These are phyloP conservation scores for Leptodactylus fuscus DNA, from an alignment of 2,113 vertebrate species.

Conservation along the genomic window DNA sequence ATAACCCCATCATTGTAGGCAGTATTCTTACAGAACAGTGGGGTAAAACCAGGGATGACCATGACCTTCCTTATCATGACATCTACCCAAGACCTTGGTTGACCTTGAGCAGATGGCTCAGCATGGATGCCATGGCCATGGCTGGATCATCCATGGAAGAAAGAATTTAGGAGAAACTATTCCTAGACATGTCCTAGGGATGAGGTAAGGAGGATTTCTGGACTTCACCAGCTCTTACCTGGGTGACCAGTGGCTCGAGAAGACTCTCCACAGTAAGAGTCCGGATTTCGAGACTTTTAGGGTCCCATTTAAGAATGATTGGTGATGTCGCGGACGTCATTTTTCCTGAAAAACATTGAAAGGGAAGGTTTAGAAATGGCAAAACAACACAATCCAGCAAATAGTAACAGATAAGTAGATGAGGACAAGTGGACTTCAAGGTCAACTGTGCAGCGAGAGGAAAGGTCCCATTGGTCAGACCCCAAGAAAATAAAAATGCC, in stretches of 20 bases:
- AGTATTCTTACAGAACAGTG: too few relatives aligned
- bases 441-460: too few relatives aligned
- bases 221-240: constrained; percentile 80
- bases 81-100: too few relatives aligned
- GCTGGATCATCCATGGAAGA: background rate
- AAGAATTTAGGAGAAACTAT: background rate
- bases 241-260: constrained; percentile 93
- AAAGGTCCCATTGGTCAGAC: too few relatives aligned
- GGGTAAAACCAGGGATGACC: background rate
- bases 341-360: constrained; percentile 67
- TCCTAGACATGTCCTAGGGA: background rate
- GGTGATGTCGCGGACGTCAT: constrained; percentile 89
- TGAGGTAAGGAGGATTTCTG: background rate
- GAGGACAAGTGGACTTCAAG: too few relatives aligned
- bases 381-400: background rate
- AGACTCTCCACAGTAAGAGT: constrained; percentile 95
- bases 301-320: constrained; percentile 99
- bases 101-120: too few relatives aligned
- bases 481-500: too few relatives aligned
- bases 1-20: background rate
- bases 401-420: background rate
- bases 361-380: background rate
- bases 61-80: too few relatives aligned
- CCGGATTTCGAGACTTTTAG: constrained; percentile 97
- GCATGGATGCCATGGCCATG: background rate